Evolutionary conservation across 2,797 vertebrate genomes (phyloP).

Genomic region (Sardinella longiceps): DNA sequence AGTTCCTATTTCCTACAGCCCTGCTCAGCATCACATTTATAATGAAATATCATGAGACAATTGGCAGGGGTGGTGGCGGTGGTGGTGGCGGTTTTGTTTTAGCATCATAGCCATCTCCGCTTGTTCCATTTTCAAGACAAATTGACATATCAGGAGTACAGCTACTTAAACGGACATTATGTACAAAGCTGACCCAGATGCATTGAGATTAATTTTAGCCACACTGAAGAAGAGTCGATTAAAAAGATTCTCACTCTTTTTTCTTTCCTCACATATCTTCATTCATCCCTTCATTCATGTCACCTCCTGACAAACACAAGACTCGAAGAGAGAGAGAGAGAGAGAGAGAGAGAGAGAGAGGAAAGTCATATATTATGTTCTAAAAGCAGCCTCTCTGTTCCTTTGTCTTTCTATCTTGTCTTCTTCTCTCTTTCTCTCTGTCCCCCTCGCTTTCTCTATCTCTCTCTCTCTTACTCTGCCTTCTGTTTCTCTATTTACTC

Average conservation of each 20-base stretch:
- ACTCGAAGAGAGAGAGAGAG: background rate
- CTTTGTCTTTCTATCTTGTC: background rate
- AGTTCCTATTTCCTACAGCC: background rate
- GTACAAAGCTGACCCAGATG: constrained; percentile 12
- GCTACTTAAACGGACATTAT: background rate
- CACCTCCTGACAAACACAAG: background rate
- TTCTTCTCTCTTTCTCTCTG: constrained; percentile 13
- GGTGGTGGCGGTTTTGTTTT: background rate
- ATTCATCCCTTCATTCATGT: background rate
- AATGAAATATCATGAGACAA: background rate
- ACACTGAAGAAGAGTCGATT: background rate
- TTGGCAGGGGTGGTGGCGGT: background rate
- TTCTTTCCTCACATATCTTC: background rate
- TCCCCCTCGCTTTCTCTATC: constrained; percentile 27
- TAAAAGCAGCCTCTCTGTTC: background rate
- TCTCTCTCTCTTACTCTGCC: background rate
- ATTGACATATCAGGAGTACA: background rate
- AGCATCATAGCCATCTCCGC: background rate
- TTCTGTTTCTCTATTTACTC: constrained; percentile 37
- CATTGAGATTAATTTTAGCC: background rate
- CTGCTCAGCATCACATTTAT: background rate
- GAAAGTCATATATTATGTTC: background rate
- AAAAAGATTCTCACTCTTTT: background rate
- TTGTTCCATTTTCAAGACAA: background rate
- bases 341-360: too few species aligned